Conservation (phyloP, 2,113 vertebrate species). For the Chunga burmeisteri region DNA sequence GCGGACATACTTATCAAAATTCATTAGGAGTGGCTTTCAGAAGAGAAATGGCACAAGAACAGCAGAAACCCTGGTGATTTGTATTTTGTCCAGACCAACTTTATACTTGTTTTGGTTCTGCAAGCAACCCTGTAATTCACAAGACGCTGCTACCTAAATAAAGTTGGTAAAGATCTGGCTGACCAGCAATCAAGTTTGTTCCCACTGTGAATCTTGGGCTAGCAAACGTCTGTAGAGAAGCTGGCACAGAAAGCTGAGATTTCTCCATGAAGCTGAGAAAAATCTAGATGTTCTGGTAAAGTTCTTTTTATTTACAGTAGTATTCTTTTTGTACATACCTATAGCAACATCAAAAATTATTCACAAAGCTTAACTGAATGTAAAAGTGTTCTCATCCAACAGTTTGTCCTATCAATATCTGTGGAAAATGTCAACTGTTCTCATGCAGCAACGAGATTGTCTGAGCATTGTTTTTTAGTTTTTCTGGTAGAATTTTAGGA, state of each 20-base stretch:
- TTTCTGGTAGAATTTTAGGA: slow-evolving; percentile 26
- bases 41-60: neutral
- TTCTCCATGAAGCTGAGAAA: slow-evolving; percentile 67
- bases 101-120: neutral
- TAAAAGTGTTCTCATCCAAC: slow-evolving; percentile 64
- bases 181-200: neutral
- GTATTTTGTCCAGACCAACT: neutral
- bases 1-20: neutral
- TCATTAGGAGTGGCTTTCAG: neutral
- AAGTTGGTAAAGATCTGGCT: neutral
- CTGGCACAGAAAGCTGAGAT: neutral
- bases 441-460: slow-evolving; percentile 72
- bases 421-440: slow-evolving; percentile 16
- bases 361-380: slow-evolving; percentile 68
- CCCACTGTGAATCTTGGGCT: neutral
- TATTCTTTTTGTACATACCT: slow-evolving; percentile 68
- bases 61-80: neutral
- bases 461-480: slow-evolving; percentile 67
- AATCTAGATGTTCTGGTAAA: slow-evolving; percentile 64
- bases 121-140: neutral
- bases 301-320: slow-evolving; percentile 74
- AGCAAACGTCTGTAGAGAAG: neutral
- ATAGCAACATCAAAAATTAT: slow-evolving; percentile 71
- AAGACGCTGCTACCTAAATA: neutral
- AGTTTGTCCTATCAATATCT: slow-evolving; percentile 31